Evolutionary conservation across 2,888 invertebrate species (phyloP), one percentile per base, ranked within the genome.

Genomic region (Clistopyga incitator): DNA sequence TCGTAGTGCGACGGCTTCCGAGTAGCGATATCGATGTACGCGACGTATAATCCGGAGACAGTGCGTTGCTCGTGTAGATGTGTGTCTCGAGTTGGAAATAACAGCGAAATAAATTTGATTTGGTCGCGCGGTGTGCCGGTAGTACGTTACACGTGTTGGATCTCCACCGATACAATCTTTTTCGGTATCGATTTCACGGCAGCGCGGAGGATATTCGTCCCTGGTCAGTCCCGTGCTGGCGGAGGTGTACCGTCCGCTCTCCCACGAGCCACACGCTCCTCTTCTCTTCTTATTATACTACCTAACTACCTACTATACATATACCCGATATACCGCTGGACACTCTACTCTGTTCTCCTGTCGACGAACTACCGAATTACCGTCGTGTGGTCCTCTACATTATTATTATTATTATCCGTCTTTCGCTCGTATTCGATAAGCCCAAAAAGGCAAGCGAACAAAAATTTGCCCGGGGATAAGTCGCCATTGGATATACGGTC

Each of bases 81-180:
- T 64, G 85, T 90, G 85, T 64, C 34, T 34, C 29, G 61, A 81
- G 78, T 61, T 70, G 56, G 85, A 88, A 89, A 87, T 90, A 91
- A 89, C 89, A 90, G 86, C 86, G 87, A 89, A 90, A 91, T 91
- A 92, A 91, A 92, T 92, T 92, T 88, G 88, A 92, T 89, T 90
- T 89, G 86, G 89, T 88, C 88, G 89, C 59, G 75, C 59, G 54
- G 83, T 67, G 80, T 84, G 84, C 91, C 84, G 89, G 92, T 92
- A 92, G 92, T 93, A 92, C 90, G 91, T 92, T 92, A 93, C 92
- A 93, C 92, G 92, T 93, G 92, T 93, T 92, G 91, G 89, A 91
- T 90, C 89, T 89, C 87, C 85, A 82, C 86, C 89, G 92, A 92
- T 92, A 92, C 87, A 88, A 92, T 92, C 92, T 82, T 79, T 84